These are phyloP conservation scores for Chrysolina oricalcia DNA, from an alignment of 2,888 invertebrate genomes.

Conservation along the genomic window DNA sequence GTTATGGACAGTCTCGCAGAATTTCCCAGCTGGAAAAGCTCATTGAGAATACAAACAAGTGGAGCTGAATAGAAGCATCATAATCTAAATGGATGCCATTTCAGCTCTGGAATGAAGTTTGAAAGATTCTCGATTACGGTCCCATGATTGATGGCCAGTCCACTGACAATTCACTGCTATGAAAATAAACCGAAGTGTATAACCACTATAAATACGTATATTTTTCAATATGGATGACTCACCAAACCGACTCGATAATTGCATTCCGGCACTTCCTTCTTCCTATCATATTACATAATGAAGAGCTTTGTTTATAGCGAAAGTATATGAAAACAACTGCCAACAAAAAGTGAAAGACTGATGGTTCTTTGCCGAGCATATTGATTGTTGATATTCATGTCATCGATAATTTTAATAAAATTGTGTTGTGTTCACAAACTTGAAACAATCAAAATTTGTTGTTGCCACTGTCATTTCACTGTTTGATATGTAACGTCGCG, in stretches of 20 bases:
- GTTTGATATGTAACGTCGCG: no score
- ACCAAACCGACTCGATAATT: conserved; percentile 2
- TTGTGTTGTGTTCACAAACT: not conserved
- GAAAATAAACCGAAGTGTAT: not conserved
- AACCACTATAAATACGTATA: not conserved
- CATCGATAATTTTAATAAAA: no score
- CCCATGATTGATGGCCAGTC: no score
- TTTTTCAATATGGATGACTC: conserved; percentile 11
- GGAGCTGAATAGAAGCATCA: no score
- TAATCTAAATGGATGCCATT: no score
- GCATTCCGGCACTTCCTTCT: not conserved
- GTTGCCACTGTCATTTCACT: no score
- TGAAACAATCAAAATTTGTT: not conserved
- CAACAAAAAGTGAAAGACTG: not conserved
- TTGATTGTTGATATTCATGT: not conserved
- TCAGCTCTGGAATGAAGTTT: no score
- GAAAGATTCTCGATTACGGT: no score
- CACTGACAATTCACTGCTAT: no score
- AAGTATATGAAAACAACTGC: conserved; percentile 3
- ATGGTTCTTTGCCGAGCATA: not conserved
- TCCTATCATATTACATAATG: conserved; percentile 10
- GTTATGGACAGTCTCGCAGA: no score
- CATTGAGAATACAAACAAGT: no score
- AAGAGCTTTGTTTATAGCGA: not conserved
- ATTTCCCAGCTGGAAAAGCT: no score